Evolutionary conservation across 2,113 vertebrate species (phyloP), one percentile per base, ranked within the genome.

Genomic region (Orycteropus afer): DNA sequence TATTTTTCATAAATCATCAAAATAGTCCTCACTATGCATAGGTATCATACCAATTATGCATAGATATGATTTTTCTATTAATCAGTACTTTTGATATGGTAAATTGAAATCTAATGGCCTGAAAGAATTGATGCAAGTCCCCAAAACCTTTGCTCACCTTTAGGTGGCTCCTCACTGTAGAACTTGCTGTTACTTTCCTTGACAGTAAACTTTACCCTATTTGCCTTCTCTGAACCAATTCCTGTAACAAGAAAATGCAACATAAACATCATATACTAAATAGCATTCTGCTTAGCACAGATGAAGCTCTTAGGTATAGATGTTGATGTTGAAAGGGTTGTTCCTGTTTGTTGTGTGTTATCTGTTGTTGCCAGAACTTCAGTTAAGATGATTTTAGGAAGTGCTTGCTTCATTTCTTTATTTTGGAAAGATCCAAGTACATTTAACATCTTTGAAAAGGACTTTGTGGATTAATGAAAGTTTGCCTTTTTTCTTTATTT

Each of bases 341-440:
- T 93, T 82, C 96, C 94, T 81, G 79, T 89, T 78, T 49, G 53
- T 17, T 34, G 32, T 59, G 90, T 18, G 93, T 97, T 97, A 97
- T 96, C 93, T 96, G 89, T n/a, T 51, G 29, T 74, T 90, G 34
- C 51, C 92, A 97, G 90, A 97, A 32, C 80, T 90, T 83, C 45
- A 93, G 23, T 71, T 22, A 76, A 77, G 63, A 94, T 84, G 18
- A 59, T 81, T 98, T 97, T 79, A 37, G 9, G 34, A 95, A 94
- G 17, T 42, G n/a, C 9, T 83, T n/a, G 27, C 37, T 81, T 94
- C 20, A 53, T 91, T 67, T 67, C 7, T 95, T 89, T 96, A 17
- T 89, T 37, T 65, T 73, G 18, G 14, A 37, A 34, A 80, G 53
- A 25, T n/a, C 0, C 0, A 63, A 95, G 47, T 94, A 95, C 83